Evolutionary conservation across 2,797 vertebrate species (phyloP).

Genomic region (Cottoperca gobio): DNA sequence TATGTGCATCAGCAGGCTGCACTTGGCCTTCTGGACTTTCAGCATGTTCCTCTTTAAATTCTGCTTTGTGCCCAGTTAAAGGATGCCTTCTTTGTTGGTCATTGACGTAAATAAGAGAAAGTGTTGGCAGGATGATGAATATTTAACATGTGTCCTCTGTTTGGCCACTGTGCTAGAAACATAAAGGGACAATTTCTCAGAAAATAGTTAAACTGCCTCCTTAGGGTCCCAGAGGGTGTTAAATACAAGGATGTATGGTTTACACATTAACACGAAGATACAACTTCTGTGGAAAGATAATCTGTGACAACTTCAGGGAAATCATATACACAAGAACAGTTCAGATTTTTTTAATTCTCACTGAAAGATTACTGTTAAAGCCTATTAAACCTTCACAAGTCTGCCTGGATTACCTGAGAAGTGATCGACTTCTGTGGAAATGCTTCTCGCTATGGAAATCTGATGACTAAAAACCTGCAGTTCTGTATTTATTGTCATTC

Average conservation of each 20-base stretch:
- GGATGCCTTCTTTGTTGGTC: conserved; percentile 42
- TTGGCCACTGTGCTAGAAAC: conserved; percentile 6
- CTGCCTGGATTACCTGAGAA: neutral
- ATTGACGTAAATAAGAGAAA: conserved; percentile 39
- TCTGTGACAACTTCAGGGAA: conserved; percentile 54
- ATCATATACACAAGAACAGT: conserved; percentile 22
- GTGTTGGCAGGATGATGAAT: neutral
- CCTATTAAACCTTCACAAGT: conserved; percentile 32
- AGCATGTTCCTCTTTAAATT: conserved; percentile 29
- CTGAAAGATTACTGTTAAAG: conserved; percentile 45
- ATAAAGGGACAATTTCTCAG: conserved; percentile 60
- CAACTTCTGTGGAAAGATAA: conserved; percentile 50
- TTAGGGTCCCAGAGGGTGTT: conserved; percentile 29
- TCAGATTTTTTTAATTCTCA: conserved; percentile 39
- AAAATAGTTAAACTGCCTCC: conserved; percentile 42
- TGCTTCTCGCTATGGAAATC: neutral
- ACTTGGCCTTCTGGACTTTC: conserved; percentile 23
- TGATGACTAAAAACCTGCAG: neutral
- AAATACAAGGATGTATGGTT: conserved; percentile 34
- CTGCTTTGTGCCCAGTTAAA: conserved; percentile 28
- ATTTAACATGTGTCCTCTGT: neutral
- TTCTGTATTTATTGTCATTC: neutral
- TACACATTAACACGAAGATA: conserved; percentile 50
- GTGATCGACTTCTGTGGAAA: neutral
- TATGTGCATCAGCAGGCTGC: conserved; percentile 36